Percentiles rank a stretch among this genome's conserved stretches.
Conservation (phyloP, 2,888 invertebrate genomes). For the Digitonthophagus gazella region DNA sequence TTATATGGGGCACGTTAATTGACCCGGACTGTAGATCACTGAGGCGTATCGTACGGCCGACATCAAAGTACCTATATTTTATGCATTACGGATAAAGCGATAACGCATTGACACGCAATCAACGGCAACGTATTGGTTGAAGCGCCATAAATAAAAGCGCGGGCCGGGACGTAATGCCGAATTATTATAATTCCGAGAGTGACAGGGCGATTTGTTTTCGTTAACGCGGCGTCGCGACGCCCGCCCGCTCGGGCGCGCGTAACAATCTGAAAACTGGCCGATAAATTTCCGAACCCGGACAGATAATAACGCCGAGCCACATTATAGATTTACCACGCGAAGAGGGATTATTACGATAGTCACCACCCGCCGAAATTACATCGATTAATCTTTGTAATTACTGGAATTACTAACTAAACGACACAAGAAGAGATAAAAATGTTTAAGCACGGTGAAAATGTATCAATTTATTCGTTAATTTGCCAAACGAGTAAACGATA, state of each 20-base stretch:
- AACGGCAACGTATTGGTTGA: not conserved
- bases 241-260: not conserved
- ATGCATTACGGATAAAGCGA: not conserved
- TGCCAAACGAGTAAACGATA: too few species aligned
- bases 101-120: not conserved
- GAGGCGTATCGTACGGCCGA: not conserved
- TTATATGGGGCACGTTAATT: not conserved
- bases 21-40: not conserved
- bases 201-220: conserved; percentile 16
- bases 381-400: conserved; percentile 48
- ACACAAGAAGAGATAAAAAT: too few species aligned
- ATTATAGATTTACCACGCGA: conserved; percentile 12
- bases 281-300: conserved; percentile 10
- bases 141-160: not conserved
- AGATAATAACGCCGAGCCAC: conserved; percentile 11
- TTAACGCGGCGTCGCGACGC: conserved; percentile 11
- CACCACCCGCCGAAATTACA: conserved; percentile 44
- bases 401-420: not conserved
- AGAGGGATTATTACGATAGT: conserved; percentile 2
- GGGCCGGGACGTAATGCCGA: not conserved
- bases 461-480: too few species aligned
- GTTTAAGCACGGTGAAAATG: too few species aligned
- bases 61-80: not conserved
- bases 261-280: conserved; percentile 14
- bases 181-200: conserved; percentile 13